Percentiles rank a stretch among this genome's conserved stretches.
These are phyloP conservation scores for Stylophora pistillata DNA, from an alignment of 64 coral and sea anemone genomes.

Conservation along the genomic window DNA sequence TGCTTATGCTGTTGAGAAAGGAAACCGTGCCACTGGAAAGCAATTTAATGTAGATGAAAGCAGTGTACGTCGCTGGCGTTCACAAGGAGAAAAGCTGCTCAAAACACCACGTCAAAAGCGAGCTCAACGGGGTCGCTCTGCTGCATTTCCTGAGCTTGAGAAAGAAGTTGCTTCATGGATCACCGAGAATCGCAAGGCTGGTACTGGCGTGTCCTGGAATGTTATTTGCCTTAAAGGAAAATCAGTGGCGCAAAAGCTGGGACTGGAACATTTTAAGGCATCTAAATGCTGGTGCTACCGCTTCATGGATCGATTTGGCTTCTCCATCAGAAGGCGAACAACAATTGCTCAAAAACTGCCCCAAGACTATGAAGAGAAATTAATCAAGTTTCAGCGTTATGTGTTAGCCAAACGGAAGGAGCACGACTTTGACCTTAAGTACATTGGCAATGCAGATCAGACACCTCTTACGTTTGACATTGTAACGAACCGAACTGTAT, in stretches of 20 bases:
- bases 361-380: neutral
- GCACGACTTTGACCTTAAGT: neutral
- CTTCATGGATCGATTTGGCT: constrained; percentile 16
- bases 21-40: constrained; percentile 13
- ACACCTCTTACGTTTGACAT: no score
- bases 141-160: neutral
- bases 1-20: neutral
- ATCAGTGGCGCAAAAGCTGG: no score
- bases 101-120: neutral
- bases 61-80: neutral
- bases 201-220: no score
- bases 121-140: neutral
- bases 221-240: no score
- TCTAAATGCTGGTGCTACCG: no score
- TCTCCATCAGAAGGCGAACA: constrained; percentile 7
- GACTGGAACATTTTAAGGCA: no score
- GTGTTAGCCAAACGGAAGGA: neutral
- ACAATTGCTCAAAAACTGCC: constrained; percentile 24
- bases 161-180: neutral
- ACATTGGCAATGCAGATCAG: neutral
- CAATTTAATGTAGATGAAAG: neutral
- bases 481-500: no score
- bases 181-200: neutral
- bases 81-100: neutral
- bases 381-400: constrained; percentile 18